Percentiles rank a stretch among this genome's conserved stretches.
Conservation (phyloP, 2,113 vertebrate genomes). For the Caranx ignobilis region DNA sequence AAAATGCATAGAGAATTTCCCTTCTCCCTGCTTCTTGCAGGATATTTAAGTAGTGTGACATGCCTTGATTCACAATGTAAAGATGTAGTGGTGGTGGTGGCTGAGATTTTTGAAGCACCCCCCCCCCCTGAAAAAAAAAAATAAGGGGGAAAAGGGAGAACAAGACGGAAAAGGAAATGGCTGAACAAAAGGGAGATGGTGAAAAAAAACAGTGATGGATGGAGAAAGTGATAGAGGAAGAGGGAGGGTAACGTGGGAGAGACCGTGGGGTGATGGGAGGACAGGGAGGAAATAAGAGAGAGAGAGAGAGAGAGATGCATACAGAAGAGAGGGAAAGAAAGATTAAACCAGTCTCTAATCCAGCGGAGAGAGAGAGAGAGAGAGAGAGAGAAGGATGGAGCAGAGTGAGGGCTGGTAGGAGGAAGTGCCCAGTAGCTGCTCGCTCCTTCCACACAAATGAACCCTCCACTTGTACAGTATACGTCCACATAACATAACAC, state of each 20-base stretch:
- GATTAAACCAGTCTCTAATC: constrained; percentile 79
- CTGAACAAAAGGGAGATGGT: constrained; percentile 45
- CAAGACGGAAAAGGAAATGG: constrained; percentile 43
- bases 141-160: constrained; percentile 44
- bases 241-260: constrained; percentile 41
- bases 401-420: constrained; percentile 47
- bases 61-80: constrained; percentile 58
- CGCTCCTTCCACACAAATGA: constrained; percentile 52
- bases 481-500: constrained; percentile 25
- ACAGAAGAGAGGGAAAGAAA: constrained; percentile 40
- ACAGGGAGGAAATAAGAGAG: constrained; percentile 42
- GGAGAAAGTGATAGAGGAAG: constrained; percentile 53
- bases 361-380: constrained; percentile 58
- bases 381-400: constrained; percentile 46
- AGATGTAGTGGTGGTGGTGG: constrained; percentile 19
- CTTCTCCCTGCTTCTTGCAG: constrained; percentile 25
- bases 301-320: constrained; percentile 25
- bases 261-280: constrained; percentile 54
- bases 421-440: constrained; percentile 64
- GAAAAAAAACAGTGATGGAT: constrained; percentile 62
- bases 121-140: constrained; percentile 3
- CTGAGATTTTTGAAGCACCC: constrained; percentile 47
- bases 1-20: constrained; percentile 41
- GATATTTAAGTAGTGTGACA: constrained; percentile 60
- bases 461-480: constrained; percentile 22